Base-by-base conservation (phyloP, 2,888 invertebrate species). In the Nymphalis polychloros region DNA sequence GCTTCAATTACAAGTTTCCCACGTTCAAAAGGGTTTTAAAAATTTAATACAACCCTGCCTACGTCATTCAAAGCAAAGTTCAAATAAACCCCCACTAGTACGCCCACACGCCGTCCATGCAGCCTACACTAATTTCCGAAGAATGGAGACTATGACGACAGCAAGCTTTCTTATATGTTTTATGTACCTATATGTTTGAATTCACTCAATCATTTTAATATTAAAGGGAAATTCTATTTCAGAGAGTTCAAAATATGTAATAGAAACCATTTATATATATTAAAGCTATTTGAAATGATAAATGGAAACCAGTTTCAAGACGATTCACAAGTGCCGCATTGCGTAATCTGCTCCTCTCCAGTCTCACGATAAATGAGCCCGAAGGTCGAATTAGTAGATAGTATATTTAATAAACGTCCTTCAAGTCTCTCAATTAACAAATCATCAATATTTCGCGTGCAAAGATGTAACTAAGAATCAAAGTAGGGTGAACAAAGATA, bases 311-410 rank as follows among this genome's bases (percentile, higher is more conserved):
- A 68, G 63, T 74, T 76, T 73, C 77, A 83, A 84, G 83, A 83
- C 67, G 60, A 62, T 79, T 74, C 75, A 72, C 72, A 78, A 82
- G 76, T 84, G 79, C 79, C 87, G 89, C 89, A 89, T 77, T 87
- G 87, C 87, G 89, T 83, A 74, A 74, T 62, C 64, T 78, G 75
- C 80, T 76, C 76, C 72, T 78, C 78, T 78, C 77, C 77, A 78
- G 76, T 78, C 78, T 78, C 77, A 77, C 78, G 76, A 85, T 83
- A 86, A 83, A 82, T 85, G 81, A 81, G 70, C 75, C 72, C 69
- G 81, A 84, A 87, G 85, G 85, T 81, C 81, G 78, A 77, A 75
- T 74, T 72, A 67, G 65, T 69, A 73, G 77, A 64, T 69, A 73
- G 76, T 70, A 78, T 78, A 76, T 64, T 50, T 64, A 47, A 62